Percentiles rank a stretch among this genome's conserved stretches.
Conservation (phyloP, 2,113 vertebrate species). For the Butorides virescens region DNA sequence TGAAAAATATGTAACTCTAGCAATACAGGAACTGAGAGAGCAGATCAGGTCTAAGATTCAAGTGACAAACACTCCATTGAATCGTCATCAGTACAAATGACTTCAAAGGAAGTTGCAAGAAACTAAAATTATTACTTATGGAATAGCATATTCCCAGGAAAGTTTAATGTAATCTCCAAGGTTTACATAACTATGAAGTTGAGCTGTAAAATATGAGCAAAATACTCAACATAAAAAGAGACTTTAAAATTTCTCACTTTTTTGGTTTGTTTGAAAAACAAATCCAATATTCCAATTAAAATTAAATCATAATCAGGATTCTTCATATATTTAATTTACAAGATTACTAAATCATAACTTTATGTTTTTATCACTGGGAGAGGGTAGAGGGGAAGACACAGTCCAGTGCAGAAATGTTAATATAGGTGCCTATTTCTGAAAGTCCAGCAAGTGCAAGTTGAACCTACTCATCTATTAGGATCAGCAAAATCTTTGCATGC, state of each 20-base stretch:
- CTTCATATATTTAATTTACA: not conserved
- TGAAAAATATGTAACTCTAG: not conserved
- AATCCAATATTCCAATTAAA: not conserved
- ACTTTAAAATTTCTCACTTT: not conserved
- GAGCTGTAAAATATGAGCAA: not conserved
- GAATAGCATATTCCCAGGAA: not conserved
- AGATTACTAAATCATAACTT: not conserved
- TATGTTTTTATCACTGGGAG: not conserved
- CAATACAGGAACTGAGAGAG: not conserved
- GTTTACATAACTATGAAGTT: not conserved
- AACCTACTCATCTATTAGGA: not conserved
- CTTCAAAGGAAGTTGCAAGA: not conserved
- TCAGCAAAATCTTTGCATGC: not conserved
- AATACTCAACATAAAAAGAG: not conserved
- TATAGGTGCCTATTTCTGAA: not conserved
- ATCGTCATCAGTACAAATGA: not conserved
- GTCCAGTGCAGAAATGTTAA: not conserved
- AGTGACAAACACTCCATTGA: not conserved
- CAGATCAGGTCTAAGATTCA: not conserved
- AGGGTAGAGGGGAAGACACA: not conserved
- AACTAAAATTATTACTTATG: not conserved
- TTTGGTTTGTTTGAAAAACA: not conserved
- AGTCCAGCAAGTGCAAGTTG: not conserved
- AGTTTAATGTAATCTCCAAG: not conserved
- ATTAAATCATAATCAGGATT: not conserved